Base-by-base conservation (phyloP, 2,113 vertebrate genomes). In the Cisticola juncidis region DNA sequence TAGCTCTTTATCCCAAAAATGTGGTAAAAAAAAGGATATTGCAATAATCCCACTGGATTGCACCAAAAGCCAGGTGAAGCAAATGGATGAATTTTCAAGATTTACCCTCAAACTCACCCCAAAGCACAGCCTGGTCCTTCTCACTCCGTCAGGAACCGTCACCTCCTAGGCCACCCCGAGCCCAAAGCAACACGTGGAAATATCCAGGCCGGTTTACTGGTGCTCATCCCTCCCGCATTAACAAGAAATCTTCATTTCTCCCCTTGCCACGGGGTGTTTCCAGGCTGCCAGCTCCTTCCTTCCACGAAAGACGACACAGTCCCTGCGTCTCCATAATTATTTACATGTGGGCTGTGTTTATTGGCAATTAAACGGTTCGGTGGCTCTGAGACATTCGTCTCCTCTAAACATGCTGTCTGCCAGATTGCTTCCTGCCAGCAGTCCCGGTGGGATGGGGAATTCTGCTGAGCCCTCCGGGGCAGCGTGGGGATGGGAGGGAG, bases 351-450 rank as follows among this genome's bases (percentile, higher is more conserved):
- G 88, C 78, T 91, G 88, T 54, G 31, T 90, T 96, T 91, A 92
- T 65, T 72, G 91, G 88, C 91, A 97, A 96, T 96, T 94, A 96
- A 94, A 78, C 3, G 83, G 91, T 89, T 92, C 86, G 35, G 77
- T 17, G 84, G 89, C 92, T 95, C 48, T 0, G 9, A 95, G 96
- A 89, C 96, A 92, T 95, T 31, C 6, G 81, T 89, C 94, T 95
- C 89, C 86, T 94, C 91, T 66, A 54, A 92, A 71, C 77, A 81
- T 7, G 80, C 16, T 84, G 64, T 29, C 69, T 94, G 92, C 80
- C 92, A 89, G 94, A 89, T 88, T 92, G 94, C 69, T 91, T 83
- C 94, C 92, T 84, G 94, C 86, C 88, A 68, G 92, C 80, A 48
- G 0, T 60, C 83, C 86, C 94, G 9, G 33, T 5, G 44, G 92